Evolutionary conservation across 2,113 vertebrate genomes (phyloP).

Genomic region (Erythrolamprus reginae): DNA sequence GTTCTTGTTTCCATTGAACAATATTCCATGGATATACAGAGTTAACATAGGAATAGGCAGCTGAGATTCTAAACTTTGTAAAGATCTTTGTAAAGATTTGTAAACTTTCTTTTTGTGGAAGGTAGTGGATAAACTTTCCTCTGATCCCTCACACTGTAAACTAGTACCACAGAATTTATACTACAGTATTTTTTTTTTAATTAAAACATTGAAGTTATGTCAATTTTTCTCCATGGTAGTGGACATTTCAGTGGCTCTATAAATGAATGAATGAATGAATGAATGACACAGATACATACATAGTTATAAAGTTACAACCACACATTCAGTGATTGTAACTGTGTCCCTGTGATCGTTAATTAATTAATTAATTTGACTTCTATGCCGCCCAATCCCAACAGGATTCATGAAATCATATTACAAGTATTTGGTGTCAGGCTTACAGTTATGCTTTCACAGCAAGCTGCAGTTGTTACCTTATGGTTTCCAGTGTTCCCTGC

Average conservation of each 20-base stretch:
- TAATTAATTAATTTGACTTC: too few species aligned
- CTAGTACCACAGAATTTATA: not conserved
- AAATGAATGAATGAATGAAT: too few species aligned
- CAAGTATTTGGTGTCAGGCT: not conserved
- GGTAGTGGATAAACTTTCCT: not conserved
- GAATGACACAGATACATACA: not conserved
- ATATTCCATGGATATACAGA: not conserved
- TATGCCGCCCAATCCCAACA: too few species aligned
- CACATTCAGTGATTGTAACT: too few species aligned
- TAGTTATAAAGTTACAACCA: too few species aligned
- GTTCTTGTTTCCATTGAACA: not conserved
- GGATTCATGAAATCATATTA: too few species aligned
- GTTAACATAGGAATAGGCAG: not conserved
- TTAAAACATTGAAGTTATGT: not conserved
- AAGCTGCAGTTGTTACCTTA: not conserved
- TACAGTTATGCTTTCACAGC: not conserved
- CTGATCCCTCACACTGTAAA: not conserved
- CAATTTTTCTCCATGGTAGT: not conserved
- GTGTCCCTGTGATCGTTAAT: too few species aligned
- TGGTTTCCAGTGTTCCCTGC: not conserved
- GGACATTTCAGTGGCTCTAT: not conserved
- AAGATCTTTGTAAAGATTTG: too few species aligned
- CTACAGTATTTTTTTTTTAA: not conserved
- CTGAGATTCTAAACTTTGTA: not conserved
- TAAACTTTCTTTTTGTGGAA: not conserved